Evolutionary conservation across 1,140 invertebrate genomes (phyloP).

Genomic region (Tenebrio molitor): DNA sequence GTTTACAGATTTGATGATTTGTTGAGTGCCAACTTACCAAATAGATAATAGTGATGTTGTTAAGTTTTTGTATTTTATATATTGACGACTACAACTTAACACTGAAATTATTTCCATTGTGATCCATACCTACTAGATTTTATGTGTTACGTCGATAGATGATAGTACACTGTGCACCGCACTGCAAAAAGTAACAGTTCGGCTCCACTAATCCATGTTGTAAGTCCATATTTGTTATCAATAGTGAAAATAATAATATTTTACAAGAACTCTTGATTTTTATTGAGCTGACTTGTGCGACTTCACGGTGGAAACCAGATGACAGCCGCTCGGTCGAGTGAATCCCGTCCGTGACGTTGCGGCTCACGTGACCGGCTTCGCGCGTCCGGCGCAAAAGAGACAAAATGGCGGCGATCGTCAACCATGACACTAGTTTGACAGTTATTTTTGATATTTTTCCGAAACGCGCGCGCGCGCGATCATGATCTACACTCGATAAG

Average conservation of each 20-base stretch:
- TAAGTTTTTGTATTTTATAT: conserved; percentile 58
- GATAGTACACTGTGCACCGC: conserved; percentile 3
- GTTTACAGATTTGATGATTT: conserved; percentile 59
- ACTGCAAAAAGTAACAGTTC: background rate
- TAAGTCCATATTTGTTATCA: conserved; percentile 37
- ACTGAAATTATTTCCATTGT: conserved; percentile 21
- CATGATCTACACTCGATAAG: conserved; percentile 28
- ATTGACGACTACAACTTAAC: conserved; percentile 11
- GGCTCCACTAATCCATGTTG: conserved; percentile 24
- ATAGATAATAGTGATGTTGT: conserved; percentile 55
- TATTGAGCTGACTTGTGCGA: no score
- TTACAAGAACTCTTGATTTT: conserved; percentile 24
- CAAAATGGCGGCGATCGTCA: no score
- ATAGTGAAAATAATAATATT: conserved; percentile 37
- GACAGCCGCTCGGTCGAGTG: background rate
- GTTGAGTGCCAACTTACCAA: conserved; percentile 65
- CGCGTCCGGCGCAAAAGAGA: no score
- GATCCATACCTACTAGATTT: conserved; percentile 23
- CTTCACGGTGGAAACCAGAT: no score
- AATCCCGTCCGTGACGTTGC: background rate
- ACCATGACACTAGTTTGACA: no score
- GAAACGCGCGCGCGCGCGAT: no score
- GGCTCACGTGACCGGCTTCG: background rate
- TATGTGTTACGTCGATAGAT: background rate
- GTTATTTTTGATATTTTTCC: conserved; percentile 37